Evolutionary conservation across 2,797 vertebrate genomes (phyloP), one percentile per base, ranked within the genome.

Genomic region (Gila robusta): DNA sequence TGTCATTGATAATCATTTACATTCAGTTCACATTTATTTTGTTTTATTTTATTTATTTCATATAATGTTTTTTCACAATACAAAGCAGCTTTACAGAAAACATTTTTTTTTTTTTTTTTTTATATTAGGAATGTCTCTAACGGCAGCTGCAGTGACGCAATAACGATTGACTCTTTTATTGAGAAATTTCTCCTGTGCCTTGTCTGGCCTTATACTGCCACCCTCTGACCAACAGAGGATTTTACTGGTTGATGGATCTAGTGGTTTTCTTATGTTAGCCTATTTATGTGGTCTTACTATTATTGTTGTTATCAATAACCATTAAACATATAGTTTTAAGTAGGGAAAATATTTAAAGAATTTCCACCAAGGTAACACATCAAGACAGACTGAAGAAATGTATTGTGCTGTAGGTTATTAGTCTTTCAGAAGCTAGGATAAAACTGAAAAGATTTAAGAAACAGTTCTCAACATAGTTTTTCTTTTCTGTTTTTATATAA

Each of bases 161-260:
- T 1, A 56, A 23, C 5, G 54, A 56, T 23, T 56, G 8, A 8
- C 21, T 56, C 56, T n/a, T 59, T 59, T n/a, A n/a, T 59, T 59
- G 23, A n/a, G 23, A n/a, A n/a, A 23, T n/a, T 12, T 59, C 23
- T n/a, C 10, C 23, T 62, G 4, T 83, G 89, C 87, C 89, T 52
- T 52, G 17, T 17, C 47, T 88, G 80, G 82, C n/a, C 73, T 84
- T 86, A 52, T 88, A 82, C 82, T 86, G 89, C 87, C 89, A 88
- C 62, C 82, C 35, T 32, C 70, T 83, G 89, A 64, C 81, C 23
- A 83, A 77, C 21, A 79, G 54, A 26, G 52, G 14, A 23, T 17
- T 7, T 66, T 32, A 32, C 28, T 66, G 28, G 41, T 35, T 81
- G 11, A 2, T 44, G 39, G n/a, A 26, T 79, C 2, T 66, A 64